Percentiles rank a stretch among this genome's conserved stretches.
Evolutionary conservation across 2,888 invertebrate genomes (phyloP).

Genomic region (Drosophila peninsularis): DNA sequence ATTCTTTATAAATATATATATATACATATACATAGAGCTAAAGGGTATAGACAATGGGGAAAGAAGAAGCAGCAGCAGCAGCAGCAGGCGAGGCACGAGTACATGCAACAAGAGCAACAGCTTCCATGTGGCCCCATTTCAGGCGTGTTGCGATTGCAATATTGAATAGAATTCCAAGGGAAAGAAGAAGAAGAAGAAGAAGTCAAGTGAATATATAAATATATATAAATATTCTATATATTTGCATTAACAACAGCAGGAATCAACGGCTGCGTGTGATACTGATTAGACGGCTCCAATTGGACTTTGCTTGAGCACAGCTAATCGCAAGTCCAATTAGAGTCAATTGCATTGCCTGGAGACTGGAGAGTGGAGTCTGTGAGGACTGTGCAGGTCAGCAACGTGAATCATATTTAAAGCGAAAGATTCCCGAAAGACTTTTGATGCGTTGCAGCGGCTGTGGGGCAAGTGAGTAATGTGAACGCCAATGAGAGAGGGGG

Average conservation of each 20-base stretch:
- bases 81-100: background rate
- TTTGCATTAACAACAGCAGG: background rate
- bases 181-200: too few species aligned
- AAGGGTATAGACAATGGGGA: background rate
- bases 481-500: background rate
- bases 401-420: background rate
- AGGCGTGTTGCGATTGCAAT: slow-evolving; percentile 1
- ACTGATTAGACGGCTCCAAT: slow-evolving; percentile 3
- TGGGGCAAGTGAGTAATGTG: background rate
- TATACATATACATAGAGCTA: slow-evolving; percentile 16
- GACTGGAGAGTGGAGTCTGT: background rate
- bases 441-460: background rate
- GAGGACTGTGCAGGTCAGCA: background rate
- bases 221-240: background rate
- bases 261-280: background rate
- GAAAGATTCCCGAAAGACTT: background rate
- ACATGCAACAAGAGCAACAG: slow-evolving; percentile 4
- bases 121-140: slow-evolving; percentile 9
- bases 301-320: background rate
- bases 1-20: slow-evolving; percentile 14
- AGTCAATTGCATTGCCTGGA: background rate
- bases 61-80: background rate
- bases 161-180: background rate
- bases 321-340: background rate
- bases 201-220: background rate